Conservation (phyloP, 2,113 vertebrate genomes). For the Pelobates fuscus region DNA sequence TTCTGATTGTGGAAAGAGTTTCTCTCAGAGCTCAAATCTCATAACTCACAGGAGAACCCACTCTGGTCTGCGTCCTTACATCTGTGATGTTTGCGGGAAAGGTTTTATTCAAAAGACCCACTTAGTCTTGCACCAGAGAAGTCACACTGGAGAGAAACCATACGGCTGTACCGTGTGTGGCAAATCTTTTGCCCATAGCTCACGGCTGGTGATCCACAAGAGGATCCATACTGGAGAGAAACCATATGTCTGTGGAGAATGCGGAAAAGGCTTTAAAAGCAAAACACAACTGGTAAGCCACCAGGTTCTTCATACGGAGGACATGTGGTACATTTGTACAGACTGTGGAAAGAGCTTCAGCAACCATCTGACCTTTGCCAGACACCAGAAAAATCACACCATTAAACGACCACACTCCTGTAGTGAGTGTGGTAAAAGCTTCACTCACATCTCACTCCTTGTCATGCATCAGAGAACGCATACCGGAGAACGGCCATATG, state of each 20-base stretch:
- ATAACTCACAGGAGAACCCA: conserved; percentile 21
- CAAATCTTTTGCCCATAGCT: conserved; percentile 41
- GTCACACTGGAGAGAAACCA: conserved; percentile 23
- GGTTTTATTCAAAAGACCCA: conserved; percentile 41
- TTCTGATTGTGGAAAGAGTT: conserved; percentile 34
- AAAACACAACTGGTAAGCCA: conserved; percentile 55
- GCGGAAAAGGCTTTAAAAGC: conserved; percentile 60
- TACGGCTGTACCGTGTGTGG: conserved; percentile 31
- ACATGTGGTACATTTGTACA: background rate
- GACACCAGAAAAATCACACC: background rate
- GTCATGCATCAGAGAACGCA: background rate
- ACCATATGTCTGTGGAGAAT: conserved; percentile 58
- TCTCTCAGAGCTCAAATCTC: conserved; percentile 25
- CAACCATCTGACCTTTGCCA: background rate
- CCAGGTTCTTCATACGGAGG: background rate
- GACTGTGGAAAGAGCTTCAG: background rate
- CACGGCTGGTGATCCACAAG: conserved; percentile 18
- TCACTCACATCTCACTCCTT: conserved; percentile 4
- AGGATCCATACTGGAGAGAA: background rate
- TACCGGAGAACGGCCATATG: background rate
- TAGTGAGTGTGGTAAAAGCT: conserved; percentile 13
- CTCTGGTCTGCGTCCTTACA: conserved; percentile 8
- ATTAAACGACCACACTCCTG: background rate
- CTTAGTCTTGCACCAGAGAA: conserved; percentile 36
- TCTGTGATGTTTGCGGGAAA: conserved; percentile 24